A percentile compares a stretch with the other conserved stretches of the same genome.
Conservation (phyloP, 1,140 invertebrate species). For the Diprion similis region DNA sequence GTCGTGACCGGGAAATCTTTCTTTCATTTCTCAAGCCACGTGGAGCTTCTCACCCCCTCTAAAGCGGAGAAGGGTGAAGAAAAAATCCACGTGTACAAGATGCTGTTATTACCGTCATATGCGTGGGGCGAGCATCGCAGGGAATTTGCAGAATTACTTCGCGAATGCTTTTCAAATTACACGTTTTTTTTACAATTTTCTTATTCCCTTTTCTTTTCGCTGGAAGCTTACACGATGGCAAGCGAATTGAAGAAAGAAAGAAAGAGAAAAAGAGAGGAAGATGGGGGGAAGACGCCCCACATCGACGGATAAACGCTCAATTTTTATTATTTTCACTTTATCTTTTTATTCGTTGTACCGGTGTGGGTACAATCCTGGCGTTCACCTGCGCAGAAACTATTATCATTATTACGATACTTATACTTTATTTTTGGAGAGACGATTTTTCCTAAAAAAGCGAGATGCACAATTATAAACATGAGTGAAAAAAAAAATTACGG, state of each 20-base stretch:
- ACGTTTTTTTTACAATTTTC: neutral
- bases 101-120: neutral
- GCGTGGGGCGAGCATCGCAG: neutral
- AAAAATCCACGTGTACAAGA: neutral
- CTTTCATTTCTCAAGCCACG: neutral
- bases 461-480: too few relatives aligned
- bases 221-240: neutral
- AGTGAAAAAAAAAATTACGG: too few relatives aligned
- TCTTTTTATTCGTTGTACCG: too few relatives aligned
- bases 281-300: neutral
- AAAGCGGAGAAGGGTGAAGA: too few relatives aligned
- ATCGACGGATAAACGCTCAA: neutral
- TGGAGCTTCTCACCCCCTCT: neutral
- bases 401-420: too few relatives aligned
- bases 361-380: too few relatives aligned
- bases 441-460: too few relatives aligned
- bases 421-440: too few relatives aligned
- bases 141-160: neutral
- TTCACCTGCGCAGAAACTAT: too few relatives aligned
- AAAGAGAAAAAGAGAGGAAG: neutral
- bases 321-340: neutral
- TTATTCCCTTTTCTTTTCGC: neutral
- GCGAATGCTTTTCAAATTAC: neutral
- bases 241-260: neutral
- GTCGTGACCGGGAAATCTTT: neutral